These are phyloP conservation scores for Muschampia plurimacula DNA, from an alignment of 2,888 invertebrate species.

Conservation along the genomic window DNA sequence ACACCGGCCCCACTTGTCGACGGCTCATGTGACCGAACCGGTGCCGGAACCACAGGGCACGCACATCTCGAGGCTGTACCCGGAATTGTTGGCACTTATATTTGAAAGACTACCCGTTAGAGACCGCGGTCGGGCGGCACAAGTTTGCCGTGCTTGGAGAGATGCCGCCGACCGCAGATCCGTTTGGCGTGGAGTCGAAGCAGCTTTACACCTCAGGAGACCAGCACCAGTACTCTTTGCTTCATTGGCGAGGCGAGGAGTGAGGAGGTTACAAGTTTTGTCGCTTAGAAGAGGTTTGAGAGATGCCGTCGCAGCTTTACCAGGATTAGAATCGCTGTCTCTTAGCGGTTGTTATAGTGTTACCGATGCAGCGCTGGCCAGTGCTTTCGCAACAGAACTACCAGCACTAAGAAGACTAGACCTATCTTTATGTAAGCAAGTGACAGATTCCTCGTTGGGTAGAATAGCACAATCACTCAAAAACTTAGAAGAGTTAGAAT, in stretches of 20 bases:
- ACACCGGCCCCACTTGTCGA: slow-evolving; percentile 87
- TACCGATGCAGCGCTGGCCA: slow-evolving; percentile 93
- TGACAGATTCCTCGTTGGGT: slow-evolving; percentile 95
- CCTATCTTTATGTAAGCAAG: slow-evolving; percentile 96
- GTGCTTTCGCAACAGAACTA: slow-evolving; percentile 92
- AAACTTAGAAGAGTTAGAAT: slow-evolving; percentile 94
- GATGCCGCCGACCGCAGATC: slow-evolving; percentile 97
- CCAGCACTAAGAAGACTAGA: slow-evolving; percentile 93
- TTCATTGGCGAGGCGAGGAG: slow-evolving; percentile 94
- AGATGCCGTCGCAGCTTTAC: slow-evolving; percentile 94
- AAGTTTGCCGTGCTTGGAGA: slow-evolving; percentile 95
- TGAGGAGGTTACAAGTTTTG: slow-evolving; percentile 94
- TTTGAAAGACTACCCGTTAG: slow-evolving; percentile 95
- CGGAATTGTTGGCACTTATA: slow-evolving; percentile 96
- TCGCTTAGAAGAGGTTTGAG: slow-evolving; percentile 93
- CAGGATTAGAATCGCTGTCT: slow-evolving; percentile 94
- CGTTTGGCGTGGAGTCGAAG: slow-evolving; percentile 97
- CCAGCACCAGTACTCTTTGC: slow-evolving; percentile 94
- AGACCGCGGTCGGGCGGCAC: slow-evolving; percentile 95
- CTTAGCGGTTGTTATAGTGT: slow-evolving; percentile 97
- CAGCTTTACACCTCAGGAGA: slow-evolving; percentile 93
- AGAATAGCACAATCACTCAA: slow-evolving; percentile 93
- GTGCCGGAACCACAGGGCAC: slow-evolving; percentile 85
- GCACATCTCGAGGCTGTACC: slow-evolving; percentile 95
- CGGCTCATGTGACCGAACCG: slow-evolving; percentile 75